Evolutionary conservation across 2,113 vertebrate species (phyloP), one percentile per base, ranked within the genome.

Genomic region (Calonectris borealis): DNA sequence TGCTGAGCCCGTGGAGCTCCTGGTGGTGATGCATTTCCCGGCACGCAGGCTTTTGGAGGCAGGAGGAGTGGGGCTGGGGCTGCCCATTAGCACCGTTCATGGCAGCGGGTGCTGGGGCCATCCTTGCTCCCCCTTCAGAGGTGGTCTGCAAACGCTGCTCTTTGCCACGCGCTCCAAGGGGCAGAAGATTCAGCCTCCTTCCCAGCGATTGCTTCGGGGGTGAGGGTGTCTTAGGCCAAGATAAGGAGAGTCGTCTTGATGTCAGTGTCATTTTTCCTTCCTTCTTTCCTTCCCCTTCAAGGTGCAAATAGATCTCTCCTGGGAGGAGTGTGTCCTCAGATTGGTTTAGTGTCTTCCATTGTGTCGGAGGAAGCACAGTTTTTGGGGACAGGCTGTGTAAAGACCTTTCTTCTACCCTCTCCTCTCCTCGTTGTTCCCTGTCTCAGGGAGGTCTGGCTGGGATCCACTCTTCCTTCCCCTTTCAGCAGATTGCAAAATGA

Each of bases 1-100:
- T 36, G 73, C 22, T 86, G 68, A 7, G 32, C 9, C 14, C 13
- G 31, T 5, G 21, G 49, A 65, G 18, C 22, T 65, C 24, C 42
- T 9, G 14, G 25, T 4, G 4, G 24, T 5, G 71, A 14, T 29
- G 31, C 2, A 0, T 5, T 36, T 62, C 16, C 61, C 5, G 1
- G 48, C 27, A n/a, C 11, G 3, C 4, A 5, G 69, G 34, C 3
- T 1, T 36, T 31, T 6, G 10, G 82, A 26, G 31, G 40, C n/a
- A 19, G 8, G 38, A 34, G 34, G 38, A 72, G 13, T 1, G 20
- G 25, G 11, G 17, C 34, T 60, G 48, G 52, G 52, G n/a, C 44
- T 91, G 81, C 9, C 8, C 6, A 0, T n/a, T 3, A 20, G 60
- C 75, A 58, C 21, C 6, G 1, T 9, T 44, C 9, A 2, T 13